These are phyloP conservation scores for Lithophane leautieri DNA, from an alignment of 2,888 invertebrate species.

Conservation along the genomic window DNA sequence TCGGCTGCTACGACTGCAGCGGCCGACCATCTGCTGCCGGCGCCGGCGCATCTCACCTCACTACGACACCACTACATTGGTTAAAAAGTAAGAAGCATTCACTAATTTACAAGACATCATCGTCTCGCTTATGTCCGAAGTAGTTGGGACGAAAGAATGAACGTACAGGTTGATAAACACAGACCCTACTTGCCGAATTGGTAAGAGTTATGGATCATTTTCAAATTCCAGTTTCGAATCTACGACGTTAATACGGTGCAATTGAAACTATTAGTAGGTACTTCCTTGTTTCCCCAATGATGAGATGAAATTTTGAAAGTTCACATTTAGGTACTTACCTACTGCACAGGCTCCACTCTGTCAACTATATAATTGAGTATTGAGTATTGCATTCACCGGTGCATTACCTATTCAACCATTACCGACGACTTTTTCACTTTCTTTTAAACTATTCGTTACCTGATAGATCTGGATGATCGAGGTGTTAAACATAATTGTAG, in stretches of 20 bases:
- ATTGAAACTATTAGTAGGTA: not conserved
- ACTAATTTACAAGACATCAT: slow-evolving; percentile 31
- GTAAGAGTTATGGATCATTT: not conserved
- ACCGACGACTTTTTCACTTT: slow-evolving; percentile 2
- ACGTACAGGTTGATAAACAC: not conserved
- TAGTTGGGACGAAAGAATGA: not conserved
- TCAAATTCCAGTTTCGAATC: not conserved
- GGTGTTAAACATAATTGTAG: not conserved
- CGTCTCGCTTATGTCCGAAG: not conserved
- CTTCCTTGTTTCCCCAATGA: not conserved
- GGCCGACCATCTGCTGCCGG: slow-evolving; percentile 35
- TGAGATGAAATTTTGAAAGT: slow-evolving; percentile 9
- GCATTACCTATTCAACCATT: slow-evolving; percentile 22
- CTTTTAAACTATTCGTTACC: slow-evolving; percentile 18
- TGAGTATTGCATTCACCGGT: slow-evolving; percentile 11
- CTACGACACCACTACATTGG: slow-evolving; percentile 25
- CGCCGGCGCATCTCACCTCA: slow-evolving; percentile 34
- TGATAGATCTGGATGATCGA: not conserved
- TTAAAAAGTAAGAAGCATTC: slow-evolving; percentile 41
- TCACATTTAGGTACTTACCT: slow-evolving; percentile 13
- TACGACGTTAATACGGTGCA: not conserved
- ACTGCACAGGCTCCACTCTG: slow-evolving; percentile 8
- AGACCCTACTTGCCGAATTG: not conserved
- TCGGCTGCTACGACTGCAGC: slow-evolving; percentile 42
- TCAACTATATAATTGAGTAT: slow-evolving; percentile 24